These are phyloP conservation scores for Flexamia atlantica DNA, from an alignment of 2,888 invertebrate species.

Conservation along the genomic window DNA sequence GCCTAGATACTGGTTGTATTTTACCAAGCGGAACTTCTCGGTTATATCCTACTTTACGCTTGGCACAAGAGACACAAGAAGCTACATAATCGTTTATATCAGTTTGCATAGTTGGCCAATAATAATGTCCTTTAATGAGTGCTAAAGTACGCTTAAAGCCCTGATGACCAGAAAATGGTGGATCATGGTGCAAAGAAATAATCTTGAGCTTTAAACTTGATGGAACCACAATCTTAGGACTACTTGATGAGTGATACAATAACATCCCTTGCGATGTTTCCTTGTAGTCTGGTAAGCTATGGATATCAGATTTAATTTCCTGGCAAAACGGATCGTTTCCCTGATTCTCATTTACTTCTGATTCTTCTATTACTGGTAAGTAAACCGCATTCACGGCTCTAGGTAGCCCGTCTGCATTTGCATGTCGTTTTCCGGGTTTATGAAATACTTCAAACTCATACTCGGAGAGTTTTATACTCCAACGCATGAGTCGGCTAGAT, in stretches of 20 bases:
- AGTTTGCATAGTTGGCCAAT: slow-evolving; percentile 72
- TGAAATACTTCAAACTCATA: slow-evolving; percentile 64
- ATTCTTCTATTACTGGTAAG: background rate
- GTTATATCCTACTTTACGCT: slow-evolving; percentile 71
- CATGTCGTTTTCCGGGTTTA: slow-evolving; percentile 53
- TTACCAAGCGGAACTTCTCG: slow-evolving; percentile 71
- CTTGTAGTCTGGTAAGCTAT: slow-evolving; percentile 7
- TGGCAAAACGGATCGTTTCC: background rate
- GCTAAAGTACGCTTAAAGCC: slow-evolving; percentile 69
- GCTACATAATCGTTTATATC: slow-evolving; percentile 71
- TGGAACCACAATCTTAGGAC: background rate
- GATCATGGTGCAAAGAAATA: slow-evolving; percentile 68
- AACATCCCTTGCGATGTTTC: background rate
- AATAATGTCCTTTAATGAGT: slow-evolving; percentile 69
- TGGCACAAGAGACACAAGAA: slow-evolving; percentile 71
- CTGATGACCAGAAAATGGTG: slow-evolving; percentile 69
- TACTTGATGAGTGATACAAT: too few species aligned
- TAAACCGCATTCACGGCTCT: slow-evolving; percentile 3
- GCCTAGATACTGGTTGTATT: slow-evolving; percentile 69
- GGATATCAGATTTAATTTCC: background rate
- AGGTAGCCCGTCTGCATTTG: slow-evolving; percentile 65
- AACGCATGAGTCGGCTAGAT: slow-evolving; percentile 63
- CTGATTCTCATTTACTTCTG: slow-evolving; percentile 12
- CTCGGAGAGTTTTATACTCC: slow-evolving; percentile 62
- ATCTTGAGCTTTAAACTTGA: background rate